Percentiles rank a stretch among this genome's conserved stretches.
These are phyloP conservation scores for Myotis vivesi DNA, from an alignment of 2,797 vertebrate species.

Conservation along the genomic window DNA sequence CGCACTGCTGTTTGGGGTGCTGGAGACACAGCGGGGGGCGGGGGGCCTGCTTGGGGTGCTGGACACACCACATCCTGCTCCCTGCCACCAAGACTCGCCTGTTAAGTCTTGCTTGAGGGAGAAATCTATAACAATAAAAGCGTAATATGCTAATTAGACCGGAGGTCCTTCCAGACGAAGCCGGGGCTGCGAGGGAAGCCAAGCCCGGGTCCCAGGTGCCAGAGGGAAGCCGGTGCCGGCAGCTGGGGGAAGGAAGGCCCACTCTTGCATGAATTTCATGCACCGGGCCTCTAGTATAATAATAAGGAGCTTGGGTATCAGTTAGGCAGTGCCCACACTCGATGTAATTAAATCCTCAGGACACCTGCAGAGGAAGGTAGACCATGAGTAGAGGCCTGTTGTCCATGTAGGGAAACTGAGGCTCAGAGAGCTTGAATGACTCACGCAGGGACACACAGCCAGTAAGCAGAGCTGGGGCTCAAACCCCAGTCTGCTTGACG, in stretches of 20 bases:
- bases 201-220: no score
- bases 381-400: not conserved
- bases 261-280: no score
- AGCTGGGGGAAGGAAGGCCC: no score
- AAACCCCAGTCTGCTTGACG: not conserved
- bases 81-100: not conserved
- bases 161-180: no score
- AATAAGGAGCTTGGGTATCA: accelerated
- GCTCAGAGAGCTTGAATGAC: not conserved
- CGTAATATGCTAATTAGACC: no score
- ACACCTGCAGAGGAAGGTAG: not conserved
- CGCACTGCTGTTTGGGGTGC: not conserved
- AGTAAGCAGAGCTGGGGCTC: not conserved
- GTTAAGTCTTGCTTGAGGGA: not conserved
- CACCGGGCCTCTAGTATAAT: no score
- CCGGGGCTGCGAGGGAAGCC: no score
- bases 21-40: not conserved
- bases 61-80: not conserved
- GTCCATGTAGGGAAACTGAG: not conserved
- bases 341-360: not conserved
- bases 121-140: not conserved
- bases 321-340: not conserved
- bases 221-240: no score
- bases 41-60: not conserved
- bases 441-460: not conserved